These are phyloP conservation scores for Drosophila bifasciata DNA, from an alignment of 1,140 invertebrate genomes.

Conservation along the genomic window DNA sequence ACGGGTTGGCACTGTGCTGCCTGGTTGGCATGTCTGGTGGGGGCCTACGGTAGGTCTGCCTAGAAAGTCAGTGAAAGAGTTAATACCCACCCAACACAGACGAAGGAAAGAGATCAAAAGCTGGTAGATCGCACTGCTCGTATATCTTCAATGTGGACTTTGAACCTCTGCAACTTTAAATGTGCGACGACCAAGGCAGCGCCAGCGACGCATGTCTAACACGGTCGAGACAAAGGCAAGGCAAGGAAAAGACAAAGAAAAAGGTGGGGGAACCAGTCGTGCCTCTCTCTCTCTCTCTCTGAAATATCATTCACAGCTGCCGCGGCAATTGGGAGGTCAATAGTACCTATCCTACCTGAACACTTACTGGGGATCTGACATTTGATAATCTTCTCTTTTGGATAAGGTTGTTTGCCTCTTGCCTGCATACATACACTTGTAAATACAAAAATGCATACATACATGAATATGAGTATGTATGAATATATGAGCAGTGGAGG, in stretches of 20 bases:
- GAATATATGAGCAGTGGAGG: neutral
- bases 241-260: slow-evolving; percentile 13
- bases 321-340: slow-evolving; percentile 5
- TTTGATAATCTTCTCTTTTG: too few species aligned
- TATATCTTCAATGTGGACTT: slow-evolving; percentile 41
- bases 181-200: slow-evolving; percentile 35
- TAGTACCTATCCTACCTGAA: too few species aligned
- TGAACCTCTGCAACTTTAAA: slow-evolving; percentile 46
- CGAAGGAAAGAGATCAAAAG: neutral
- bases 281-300: too few species aligned
- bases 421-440: too few species aligned
- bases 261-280: slow-evolving; percentile 35
- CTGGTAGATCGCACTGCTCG: slow-evolving; percentile 7
- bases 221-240: slow-evolving; percentile 36
- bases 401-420: too few species aligned
- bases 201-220: slow-evolving; percentile 46
- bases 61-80: neutral
- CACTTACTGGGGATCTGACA: too few species aligned
- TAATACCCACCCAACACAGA: neutral
- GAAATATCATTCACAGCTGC: slow-evolving; percentile 45
- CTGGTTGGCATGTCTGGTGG: slow-evolving; percentile 30
- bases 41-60: too few species aligned
- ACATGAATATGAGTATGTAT: too few species aligned
- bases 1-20: slow-evolving; percentile 55
- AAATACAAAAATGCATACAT: too few species aligned